Base-by-base conservation (phyloP, 2,888 invertebrate species). In the Leuctra nigra region DNA sequence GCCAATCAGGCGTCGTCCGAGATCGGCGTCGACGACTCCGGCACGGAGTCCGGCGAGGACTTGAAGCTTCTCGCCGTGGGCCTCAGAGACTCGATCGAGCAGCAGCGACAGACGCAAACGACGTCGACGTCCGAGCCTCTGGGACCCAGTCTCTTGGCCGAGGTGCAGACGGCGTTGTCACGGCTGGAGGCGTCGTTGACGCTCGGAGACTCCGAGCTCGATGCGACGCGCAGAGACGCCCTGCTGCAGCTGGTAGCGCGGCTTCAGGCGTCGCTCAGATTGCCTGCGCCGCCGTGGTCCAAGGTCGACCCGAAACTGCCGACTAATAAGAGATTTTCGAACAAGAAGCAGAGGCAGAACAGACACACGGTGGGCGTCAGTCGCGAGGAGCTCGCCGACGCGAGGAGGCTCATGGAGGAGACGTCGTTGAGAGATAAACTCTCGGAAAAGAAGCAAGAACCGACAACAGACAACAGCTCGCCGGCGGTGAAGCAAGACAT, bases 331-430 rank as follows among this genome's bases (percentile, higher is more conserved):
- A 16, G 50, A 2, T 50, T 35, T 22, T 14, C 54, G 2, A 46
- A 25, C 22, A 46, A 23, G 16, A 48, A 53, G 25, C 77, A 79
- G 61, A 79, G 86, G 25, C 80, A 82, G 60, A 80, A 80, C 47
- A 74, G 91, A 1, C 89, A 91, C 70, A 91, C 91, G 0, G 87
- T 91, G 20, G 90, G 88, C 47, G 91, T 91, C 16, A 88, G 87
- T 36, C 79, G 81, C 44, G 89, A 88, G 68, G 91, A 91, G 66
- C 72, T 91, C 23, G 87, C 84, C 2, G 82, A 85, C 64, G 91
- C 91, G 0, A 77, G 91, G 46, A 80, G 83, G 57, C 79, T 87
- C 66, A 81, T 90, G 63, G 86, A 88, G 69, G 81, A 83, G 64
- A 78, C 63, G 54, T 61, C 66, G 22, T 55, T 61, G 11, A 54